Conservation (phyloP, 2,888 invertebrate genomes). For the Stegana nigrithorax region DNA sequence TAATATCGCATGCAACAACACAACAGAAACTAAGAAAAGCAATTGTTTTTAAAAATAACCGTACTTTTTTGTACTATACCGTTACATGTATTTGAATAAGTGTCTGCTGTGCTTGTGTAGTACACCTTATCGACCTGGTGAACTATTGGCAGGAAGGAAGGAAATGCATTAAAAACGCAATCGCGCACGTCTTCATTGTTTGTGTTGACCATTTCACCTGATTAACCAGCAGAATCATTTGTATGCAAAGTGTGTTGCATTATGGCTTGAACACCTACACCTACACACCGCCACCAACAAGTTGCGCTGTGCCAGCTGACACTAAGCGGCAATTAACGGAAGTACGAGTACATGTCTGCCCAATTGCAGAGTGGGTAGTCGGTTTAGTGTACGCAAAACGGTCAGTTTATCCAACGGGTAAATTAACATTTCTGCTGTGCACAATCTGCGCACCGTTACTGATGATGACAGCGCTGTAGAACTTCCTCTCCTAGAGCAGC, state of each 20-base stretch:
- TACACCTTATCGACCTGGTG: too few species aligned
- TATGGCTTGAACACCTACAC: background rate
- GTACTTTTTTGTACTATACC: too few species aligned
- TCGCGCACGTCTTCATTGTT: conserved; percentile 30
- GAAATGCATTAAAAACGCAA: too few species aligned
- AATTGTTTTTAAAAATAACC: too few species aligned
- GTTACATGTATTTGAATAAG: too few species aligned
- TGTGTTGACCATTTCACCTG: conserved; percentile 61
- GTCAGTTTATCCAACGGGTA: conserved; percentile 3
- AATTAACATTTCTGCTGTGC: conserved; percentile 21
- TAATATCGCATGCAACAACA: too few species aligned
- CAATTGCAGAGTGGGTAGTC: background rate
- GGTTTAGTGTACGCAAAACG: background rate
- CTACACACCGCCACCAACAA: background rate
- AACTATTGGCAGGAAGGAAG: too few species aligned
- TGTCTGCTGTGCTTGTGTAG: too few species aligned
- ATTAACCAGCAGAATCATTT: conserved; percentile 47
- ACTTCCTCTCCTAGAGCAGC: conserved; percentile 1
- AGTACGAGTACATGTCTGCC: too few species aligned
- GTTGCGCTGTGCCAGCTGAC: background rate
- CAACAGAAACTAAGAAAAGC: too few species aligned
- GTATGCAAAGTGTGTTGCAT: conserved; percentile 37
- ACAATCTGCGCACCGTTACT: background rate
- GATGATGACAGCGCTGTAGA: background rate
- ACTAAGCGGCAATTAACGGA: conserved; percentile 1